These are phyloP conservation scores for Gymnopithys bicolor DNA, from an alignment of 2,797 vertebrate genomes.

Conservation along the genomic window DNA sequence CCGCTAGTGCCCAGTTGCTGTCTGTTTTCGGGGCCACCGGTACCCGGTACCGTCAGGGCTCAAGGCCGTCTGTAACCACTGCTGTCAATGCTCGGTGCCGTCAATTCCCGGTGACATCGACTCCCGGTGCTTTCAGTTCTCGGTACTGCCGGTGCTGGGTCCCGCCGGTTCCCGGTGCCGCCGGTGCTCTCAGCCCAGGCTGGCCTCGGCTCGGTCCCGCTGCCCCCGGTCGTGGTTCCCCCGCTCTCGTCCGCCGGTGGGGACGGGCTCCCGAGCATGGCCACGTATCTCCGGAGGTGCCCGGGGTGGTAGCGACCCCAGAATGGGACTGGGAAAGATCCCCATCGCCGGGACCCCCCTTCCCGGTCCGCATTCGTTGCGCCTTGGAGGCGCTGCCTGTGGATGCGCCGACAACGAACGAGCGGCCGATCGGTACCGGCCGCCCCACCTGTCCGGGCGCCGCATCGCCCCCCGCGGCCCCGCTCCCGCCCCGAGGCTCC, in stretches of 20 bases:
- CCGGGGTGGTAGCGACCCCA: background rate
- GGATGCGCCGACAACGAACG: background rate
- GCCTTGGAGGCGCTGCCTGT: background rate
- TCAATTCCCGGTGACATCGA: background rate
- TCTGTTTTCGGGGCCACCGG: background rate
- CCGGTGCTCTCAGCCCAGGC: background rate
- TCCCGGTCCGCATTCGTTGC: background rate
- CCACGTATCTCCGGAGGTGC: background rate
- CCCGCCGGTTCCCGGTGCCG: background rate
- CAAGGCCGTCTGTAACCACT: background rate
- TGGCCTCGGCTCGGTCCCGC: background rate
- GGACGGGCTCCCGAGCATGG: slow-evolving; percentile 65
- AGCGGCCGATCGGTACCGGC: background rate
- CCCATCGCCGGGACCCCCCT: background rate
- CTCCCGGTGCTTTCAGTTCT: background rate
- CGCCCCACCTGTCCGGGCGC: too few relatives aligned
- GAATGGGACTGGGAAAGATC: background rate
- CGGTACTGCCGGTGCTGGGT: background rate
- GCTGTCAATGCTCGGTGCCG: background rate
- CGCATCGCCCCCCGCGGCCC: background rate
- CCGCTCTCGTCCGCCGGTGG: background rate
- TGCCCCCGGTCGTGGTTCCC: background rate
- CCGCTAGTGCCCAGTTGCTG: background rate
- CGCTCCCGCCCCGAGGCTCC: background rate
- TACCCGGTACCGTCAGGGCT: background rate